Evolutionary conservation across 2,797 vertebrate genomes (phyloP).

Genomic region (Alauda arvensis): DNA sequence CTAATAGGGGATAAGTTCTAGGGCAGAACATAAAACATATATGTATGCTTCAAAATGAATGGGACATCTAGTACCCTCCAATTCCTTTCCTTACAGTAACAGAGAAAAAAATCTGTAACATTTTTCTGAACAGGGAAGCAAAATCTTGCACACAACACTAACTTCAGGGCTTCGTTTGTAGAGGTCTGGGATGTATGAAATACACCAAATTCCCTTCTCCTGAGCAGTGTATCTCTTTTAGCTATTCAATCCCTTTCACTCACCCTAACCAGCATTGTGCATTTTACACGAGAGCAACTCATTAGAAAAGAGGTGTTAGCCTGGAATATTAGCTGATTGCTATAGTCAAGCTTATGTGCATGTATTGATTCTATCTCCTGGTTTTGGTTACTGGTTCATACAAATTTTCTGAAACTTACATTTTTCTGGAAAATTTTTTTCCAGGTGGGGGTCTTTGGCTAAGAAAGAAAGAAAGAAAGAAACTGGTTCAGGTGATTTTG

Average conservation of each 20-base stretch:
- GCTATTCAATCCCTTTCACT: not conserved
- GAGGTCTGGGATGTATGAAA: not conserved
- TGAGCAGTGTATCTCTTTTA: not conserved
- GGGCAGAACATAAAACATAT: not conserved
- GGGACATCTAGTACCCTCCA: not conserved
- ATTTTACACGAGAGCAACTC: not conserved
- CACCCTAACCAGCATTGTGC: not conserved
- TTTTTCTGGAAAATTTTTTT: constrained; percentile 69
- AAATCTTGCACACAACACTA: not conserved
- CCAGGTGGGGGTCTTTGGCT: constrained; percentile 66
- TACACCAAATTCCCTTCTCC: not conserved
- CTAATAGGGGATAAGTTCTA: not conserved
- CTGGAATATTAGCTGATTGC: constrained; percentile 20
- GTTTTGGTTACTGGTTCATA: constrained; percentile 54
- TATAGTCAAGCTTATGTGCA: constrained; percentile 21
- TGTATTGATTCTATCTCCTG: constrained; percentile 28
- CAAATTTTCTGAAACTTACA: constrained; percentile 66
- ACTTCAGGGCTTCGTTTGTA: not conserved
- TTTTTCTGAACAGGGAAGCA: not conserved
- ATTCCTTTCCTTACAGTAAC: not conserved
- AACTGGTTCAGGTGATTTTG: constrained; percentile 64
- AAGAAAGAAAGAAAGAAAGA: constrained; percentile 67
- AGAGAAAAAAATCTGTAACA: not conserved
- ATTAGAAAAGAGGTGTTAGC: constrained; percentile 9
- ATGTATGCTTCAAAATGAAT: not conserved